A percentile compares a stretch with the other conserved stretches of the same genome.
Evolutionary conservation across 30 jellyfish, hydroid and myxozoan genomes (phyloP).

Genomic region (Aurelia aurita complex sp. Pacific): DNA sequence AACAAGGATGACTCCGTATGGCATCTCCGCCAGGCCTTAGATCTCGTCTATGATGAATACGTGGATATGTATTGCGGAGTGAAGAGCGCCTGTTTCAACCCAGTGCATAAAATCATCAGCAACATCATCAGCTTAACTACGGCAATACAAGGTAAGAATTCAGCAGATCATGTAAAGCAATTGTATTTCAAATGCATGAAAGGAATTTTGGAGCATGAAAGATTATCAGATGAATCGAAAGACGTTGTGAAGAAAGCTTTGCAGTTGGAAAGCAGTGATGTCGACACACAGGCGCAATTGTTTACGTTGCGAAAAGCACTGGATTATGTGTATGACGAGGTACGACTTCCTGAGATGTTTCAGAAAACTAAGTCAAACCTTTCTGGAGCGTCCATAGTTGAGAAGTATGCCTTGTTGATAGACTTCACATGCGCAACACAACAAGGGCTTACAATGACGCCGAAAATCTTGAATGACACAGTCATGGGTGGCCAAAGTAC

Average conservation of each 20-base stretch:
- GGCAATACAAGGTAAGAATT: conserved; percentile 19
- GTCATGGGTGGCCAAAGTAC: conserved; percentile 75
- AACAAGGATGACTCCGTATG: conserved; percentile 50
- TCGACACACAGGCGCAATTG: conserved; percentile 13
- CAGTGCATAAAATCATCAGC: conserved; percentile 59
- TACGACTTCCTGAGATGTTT: conserved; percentile 72
- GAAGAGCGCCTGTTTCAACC: conserved; percentile 50
- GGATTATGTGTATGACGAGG: conserved; percentile 66
- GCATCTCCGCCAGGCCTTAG: conserved; percentile 69
- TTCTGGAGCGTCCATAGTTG: background rate
- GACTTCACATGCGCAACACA: conserved; percentile 47
- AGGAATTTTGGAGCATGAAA: conserved; percentile 9
- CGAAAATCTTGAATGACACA: conserved; percentile 58
- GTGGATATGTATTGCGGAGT: conserved; percentile 74
- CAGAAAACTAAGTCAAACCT: conserved; percentile 1
- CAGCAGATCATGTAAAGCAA: conserved; percentile 9
- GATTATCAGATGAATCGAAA: conserved; percentile 30
- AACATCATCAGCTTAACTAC: conserved; percentile 50
- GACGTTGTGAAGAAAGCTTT: conserved; percentile 20
- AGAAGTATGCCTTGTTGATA: conserved; percentile 32
- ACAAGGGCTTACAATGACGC: conserved; percentile 3
- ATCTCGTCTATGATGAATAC: conserved; percentile 65
- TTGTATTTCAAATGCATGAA: conserved; percentile 28
- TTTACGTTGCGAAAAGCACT: conserved; percentile 51
- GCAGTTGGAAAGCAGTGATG: conserved; percentile 9